Base-by-base conservation (phyloP, 2,113 vertebrate genomes). In the Rhagologus leucostigma region DNA sequence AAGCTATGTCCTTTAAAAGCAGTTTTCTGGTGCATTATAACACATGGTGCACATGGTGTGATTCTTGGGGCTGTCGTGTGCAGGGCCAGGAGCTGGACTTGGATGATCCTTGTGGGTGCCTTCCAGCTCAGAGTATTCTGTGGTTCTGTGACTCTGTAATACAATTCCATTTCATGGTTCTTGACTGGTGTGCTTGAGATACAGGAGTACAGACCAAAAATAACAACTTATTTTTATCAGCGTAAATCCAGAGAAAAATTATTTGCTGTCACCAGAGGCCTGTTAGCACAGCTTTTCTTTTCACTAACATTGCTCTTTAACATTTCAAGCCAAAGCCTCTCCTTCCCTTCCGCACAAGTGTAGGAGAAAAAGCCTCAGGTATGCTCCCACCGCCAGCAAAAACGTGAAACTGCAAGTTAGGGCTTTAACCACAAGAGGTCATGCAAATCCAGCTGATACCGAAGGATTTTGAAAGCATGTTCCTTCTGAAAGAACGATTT, bases 331-430 rank as follows among this genome's bases (percentile, higher is more conserved):
- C 17, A 27, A 67, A 73, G 29, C 4, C 7, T 68, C 27, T 20
- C 47, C 33, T 19, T 10, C 20, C 3, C 3, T 11, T 67, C 44
- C 69, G 47, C 32, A 3, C n/a, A 41, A 2, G 24, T 20, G 47
- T 1, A 19, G 32, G 27, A 63, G 16, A 32, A 67, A 60, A n/a
- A 11, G 13, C 3, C 29, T 0, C 23, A 14, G n/a, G 6, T 12
- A 3, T 0, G 0, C 44, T 59, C 35, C 27, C 18, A 5, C 56
- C 0, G 0, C 1, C 3, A 18, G 13, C 6, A 4, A 8, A 59
- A 77, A 22, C 2, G 7, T 22, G 42, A 39, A 63, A 8, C 39
- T 89, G 96, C 86, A 78, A 41, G 16, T 59, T 1, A 18, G 35
- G 15, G 47, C 19, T 55, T 19, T 75, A 29, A 19, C 96, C 96